Evolutionary conservation across 2,888 invertebrate species (phyloP), one percentile per base, ranked within the genome.

Genomic region (Ceriagrion tenellum): DNA sequence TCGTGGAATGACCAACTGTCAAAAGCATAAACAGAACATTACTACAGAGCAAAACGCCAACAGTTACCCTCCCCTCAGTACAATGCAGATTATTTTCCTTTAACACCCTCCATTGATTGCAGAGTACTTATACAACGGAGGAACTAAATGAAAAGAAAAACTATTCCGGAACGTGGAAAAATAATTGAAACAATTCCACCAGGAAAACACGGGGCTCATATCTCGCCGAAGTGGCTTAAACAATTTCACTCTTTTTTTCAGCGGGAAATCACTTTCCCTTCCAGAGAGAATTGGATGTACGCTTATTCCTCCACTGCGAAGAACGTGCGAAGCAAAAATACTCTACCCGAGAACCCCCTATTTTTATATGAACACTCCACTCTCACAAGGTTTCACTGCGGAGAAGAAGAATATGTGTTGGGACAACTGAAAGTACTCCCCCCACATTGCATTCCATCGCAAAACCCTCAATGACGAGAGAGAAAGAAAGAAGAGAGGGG

Each of bases 251-350:
- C 81, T 23, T 26, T 16, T 13, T 74, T 69, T 93, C 93, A 18
- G 18, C 74, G 23, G 59, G 26, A 93, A 93, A 74, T 26, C 93
- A n/a, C 69, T 93, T 69, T 69, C 55, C 26, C 55, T 47, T 55
- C n/a, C 55, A 26, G 23, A 55, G 55, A 89, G 89, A 81, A 81
- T 30, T 81, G 81, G 81, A 81, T 0, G 35, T 35, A 81, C 81
- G 30, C 35, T 81, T 18, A 35, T 81, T 81, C 26, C 81, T 13
- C 30, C 81, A 35, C 35, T 81, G 81, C 81, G 18, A 16, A 81
- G 35, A 30, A 81, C 81, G 81, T 81, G 81, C 13, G 18, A 13
- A 81, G 16, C 30, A 35, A 30, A 12, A 81, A 81, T 35, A 26
- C 35, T 81, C 4, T 20, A 59, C 3, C 59, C 30, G 35, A 0